Evolutionary conservation across 1,140 invertebrate genomes (phyloP), one percentile per base, ranked within the genome.

Genomic region (Prorops nasuta): DNA sequence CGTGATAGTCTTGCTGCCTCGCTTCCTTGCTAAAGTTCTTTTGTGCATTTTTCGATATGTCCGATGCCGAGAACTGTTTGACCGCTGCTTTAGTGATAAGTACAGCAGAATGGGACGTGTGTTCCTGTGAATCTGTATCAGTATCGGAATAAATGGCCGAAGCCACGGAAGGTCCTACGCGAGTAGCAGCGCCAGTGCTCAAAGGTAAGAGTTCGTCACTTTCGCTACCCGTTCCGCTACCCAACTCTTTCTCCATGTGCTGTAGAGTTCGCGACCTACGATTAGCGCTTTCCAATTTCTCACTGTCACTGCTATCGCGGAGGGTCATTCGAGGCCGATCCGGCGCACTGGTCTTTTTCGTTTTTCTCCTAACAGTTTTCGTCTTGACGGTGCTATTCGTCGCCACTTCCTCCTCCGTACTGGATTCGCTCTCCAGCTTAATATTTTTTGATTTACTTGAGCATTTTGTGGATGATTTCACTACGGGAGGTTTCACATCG

Each of bases 41-140:
- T 9, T 69, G 63, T 0, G 65, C 55, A 34, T 74, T 71, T 48
- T 78, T 73, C 14, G 71, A 57, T 16, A 64, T 38, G 34, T 74
- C 56, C 7, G 70, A 71, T 0, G 71, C 75, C 3, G 83, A 81
- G 53, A 92, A 92, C 59, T 91, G 87, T 72, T 92, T 92, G 55
- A 91, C 84, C 8, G 90, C 87, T 8, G 87, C 89, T 76, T 92
- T 92, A 2, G 90, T 92, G 49, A 88, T 81, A 43, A 82, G 66
- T 81, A 80, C 43, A 80, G 63, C 72, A 0, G 58, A 58, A 15
- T 71, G 69, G 2, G 77, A 72, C 36, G 65, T 50, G 34, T 86
- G 85, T 48, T 81, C 80, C 49, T 87, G 82, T 1, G 86, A 87
- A 67, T 89, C 87, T 0, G 71, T 73, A 49, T 89, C 87, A 28